These are phyloP conservation scores for Oncorhynchus kisutch DNA, from an alignment of 2,113 vertebrate genomes.

Conservation along the genomic window DNA sequence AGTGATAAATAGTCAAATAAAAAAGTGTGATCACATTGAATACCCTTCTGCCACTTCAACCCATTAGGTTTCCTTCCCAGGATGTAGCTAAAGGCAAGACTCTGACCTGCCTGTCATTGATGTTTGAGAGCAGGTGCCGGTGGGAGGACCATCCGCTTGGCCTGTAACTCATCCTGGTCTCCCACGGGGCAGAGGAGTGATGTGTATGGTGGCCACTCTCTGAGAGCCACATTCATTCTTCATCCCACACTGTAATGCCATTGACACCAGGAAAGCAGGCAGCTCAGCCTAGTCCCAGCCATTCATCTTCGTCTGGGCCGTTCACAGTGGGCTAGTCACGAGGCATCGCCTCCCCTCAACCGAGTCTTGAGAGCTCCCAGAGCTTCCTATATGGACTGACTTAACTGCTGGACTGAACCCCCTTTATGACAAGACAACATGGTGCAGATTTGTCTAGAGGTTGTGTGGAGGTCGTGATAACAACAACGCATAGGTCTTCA, in stretches of 20 bases:
- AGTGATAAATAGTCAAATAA: slow-evolving; percentile 11
- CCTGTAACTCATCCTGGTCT: slow-evolving; percentile 42
- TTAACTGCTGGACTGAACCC: slow-evolving; percentile 19
- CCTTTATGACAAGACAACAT: not conserved
- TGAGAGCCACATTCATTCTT: slow-evolving; percentile 54
- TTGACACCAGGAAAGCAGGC: slow-evolving; percentile 34
- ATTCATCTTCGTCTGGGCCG: slow-evolving; percentile 50
- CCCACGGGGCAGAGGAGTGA: slow-evolving; percentile 50
- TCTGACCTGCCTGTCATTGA: slow-evolving; percentile 36
- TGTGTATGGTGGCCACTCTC: slow-evolving; percentile 53
- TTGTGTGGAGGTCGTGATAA: not conserved
- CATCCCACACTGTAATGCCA: slow-evolving; percentile 41
- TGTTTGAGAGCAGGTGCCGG: slow-evolving; percentile 32
- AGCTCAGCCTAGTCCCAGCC: slow-evolving; percentile 24
- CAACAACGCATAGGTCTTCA: not conserved
- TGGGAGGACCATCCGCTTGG: slow-evolving; percentile 48
- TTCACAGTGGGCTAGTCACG: slow-evolving; percentile 26
- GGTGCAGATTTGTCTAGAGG: not conserved
- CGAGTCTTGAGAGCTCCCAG: slow-evolving; percentile 19
- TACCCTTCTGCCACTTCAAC: slow-evolving; percentile 29
- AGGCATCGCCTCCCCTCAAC: slow-evolving; percentile 13
- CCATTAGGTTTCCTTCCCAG: slow-evolving; percentile 15
- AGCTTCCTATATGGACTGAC: not conserved
- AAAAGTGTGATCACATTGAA: slow-evolving; percentile 17
- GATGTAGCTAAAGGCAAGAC: not conserved